Base-by-base conservation (phyloP, 2,888 invertebrate species). In the Ichneumon xanthorius region DNA sequence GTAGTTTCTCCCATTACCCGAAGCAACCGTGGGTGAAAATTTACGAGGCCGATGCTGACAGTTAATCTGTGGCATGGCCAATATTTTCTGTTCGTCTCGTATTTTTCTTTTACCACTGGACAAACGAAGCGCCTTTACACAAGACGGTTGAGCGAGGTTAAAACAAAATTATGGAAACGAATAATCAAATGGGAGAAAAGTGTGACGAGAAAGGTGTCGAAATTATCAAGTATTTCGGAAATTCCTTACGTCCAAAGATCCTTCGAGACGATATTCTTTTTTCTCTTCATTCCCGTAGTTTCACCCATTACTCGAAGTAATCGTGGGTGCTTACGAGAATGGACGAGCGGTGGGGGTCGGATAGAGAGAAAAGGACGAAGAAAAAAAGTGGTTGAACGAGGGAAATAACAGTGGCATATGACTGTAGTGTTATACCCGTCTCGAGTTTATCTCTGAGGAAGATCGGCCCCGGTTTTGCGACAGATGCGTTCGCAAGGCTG, bases 381-480 rank as follows among this genome's bases (percentile, higher is more conserved):
- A 68, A 68, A 77, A 77, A 70, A 75, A 6, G 81, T 37, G 30
- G 16, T 63, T 37, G 83, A 86, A 83, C 80, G 83, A 84, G 83
- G 73, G 86, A 84, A 80, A 83, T 83, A 83, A 86, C 80, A 50
- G 72, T 33, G 30, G 61, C 80, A 80, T 80, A 86, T 77, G 86
- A 83, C 61, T 80, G 68, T 73, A 83, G 83, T 70, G 80, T 61
- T 19, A 26, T 5, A 9, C n/a, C 19, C 65, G 67, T 83, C 80
- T 80, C 80, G 70, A 80, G 75, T 78, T 83, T 83, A 86, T 83
- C 86, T 86, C 80, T 80, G 70, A 78, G 73, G 33, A 85, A 72
- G 80, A 86, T 86, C 86, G 22, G 78, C 77, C 45, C 33, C 68
- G 63, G 50, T 67, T 63, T 72, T 16, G 77, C 82, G 85, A 75